Percentiles rank a stretch among this genome's conserved stretches.
Evolutionary conservation across 2,888 invertebrate species (phyloP).

Genomic region (Xanthia togata): DNA sequence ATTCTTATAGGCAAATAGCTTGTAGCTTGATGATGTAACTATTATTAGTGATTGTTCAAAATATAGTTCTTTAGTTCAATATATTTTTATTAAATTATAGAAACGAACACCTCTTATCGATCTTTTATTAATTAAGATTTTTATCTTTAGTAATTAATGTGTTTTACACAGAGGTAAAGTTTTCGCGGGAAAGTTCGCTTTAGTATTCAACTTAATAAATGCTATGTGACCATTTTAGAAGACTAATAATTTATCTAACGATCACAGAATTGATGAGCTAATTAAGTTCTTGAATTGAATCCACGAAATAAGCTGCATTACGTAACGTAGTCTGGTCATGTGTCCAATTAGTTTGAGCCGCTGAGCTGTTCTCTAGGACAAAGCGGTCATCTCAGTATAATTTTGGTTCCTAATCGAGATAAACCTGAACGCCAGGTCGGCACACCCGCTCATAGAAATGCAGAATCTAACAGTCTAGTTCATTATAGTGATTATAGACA

Average conservation of each 20-base stretch:
- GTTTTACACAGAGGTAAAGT: neutral
- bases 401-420: constrained; percentile 67
- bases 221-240: constrained; percentile 15
- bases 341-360: constrained; percentile 63
- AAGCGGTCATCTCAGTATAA: constrained; percentile 74
- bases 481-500: constrained; percentile 43
- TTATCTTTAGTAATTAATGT: neutral
- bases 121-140: constrained; percentile 1
- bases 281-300: constrained; percentile 51
- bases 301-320: constrained; percentile 54
- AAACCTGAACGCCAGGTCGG: constrained; percentile 69
- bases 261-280: constrained; percentile 51
- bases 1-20: constrained; percentile 1
- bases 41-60: neutral
- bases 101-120: neutral
- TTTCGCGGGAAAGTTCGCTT: neutral
- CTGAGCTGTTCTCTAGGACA: constrained; percentile 62
- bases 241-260: constrained; percentile 20
- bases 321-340: constrained; percentile 61
- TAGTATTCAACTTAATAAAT: neutral
- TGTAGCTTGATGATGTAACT: neutral
- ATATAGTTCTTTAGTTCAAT: neutral
- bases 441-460: constrained; percentile 63
- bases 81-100: neutral
- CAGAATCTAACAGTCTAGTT: constrained; percentile 44